Conservation (phyloP, 2,888 invertebrate genomes). For the Acrobasis repandana region DNA sequence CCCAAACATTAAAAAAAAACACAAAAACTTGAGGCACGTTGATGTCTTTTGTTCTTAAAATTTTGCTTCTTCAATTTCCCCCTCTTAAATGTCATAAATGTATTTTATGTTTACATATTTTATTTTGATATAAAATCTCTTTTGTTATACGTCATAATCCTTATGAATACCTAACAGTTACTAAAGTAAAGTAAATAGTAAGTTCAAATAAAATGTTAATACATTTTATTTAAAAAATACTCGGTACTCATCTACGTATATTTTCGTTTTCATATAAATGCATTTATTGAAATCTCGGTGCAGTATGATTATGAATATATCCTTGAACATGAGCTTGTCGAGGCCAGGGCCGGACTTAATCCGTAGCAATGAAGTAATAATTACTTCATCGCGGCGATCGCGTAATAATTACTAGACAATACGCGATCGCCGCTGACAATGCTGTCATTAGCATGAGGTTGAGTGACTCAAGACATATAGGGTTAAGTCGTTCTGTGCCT, state of each 20-base stretch:
- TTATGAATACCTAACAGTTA: no score
- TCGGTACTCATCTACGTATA: not conserved
- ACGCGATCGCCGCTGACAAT: not conserved
- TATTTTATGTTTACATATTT: no score
- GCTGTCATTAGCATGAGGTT: not conserved
- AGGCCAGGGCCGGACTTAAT: constrained; percentile 10
- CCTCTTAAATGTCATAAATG: not conserved
- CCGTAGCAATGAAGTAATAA: constrained; percentile 11
- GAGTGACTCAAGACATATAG: not conserved
- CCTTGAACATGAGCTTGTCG: constrained; percentile 17
- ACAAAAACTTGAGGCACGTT: not conserved
- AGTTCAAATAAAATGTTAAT: no score
- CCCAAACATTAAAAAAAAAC: not conserved
- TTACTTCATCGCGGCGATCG: no score
- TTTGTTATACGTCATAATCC: no score
- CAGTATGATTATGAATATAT: not conserved
- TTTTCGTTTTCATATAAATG: not conserved
- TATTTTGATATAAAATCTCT: no score
- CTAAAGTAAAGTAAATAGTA: no score
- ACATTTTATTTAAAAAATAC: not conserved
- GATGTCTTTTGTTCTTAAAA: not conserved
- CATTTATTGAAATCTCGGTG: not conserved
- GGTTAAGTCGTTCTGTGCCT: not conserved
- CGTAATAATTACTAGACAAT: constrained; percentile 18
- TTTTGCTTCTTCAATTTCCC: not conserved